Evolutionary conservation across 2,888 invertebrate genomes (phyloP).

Genomic region (Agonopterix alstromeriana): DNA sequence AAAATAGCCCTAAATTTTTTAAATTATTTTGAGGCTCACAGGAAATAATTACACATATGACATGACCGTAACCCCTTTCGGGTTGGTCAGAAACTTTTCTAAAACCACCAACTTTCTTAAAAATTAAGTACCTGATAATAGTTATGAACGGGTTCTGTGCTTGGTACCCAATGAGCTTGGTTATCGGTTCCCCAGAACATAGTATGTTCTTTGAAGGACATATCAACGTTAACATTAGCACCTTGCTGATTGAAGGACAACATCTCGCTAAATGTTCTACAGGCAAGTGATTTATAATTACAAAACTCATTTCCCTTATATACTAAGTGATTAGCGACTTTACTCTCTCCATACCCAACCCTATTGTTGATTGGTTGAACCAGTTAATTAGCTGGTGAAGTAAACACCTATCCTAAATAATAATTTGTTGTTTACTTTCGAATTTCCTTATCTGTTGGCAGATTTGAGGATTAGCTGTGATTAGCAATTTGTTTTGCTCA

Average conservation of each 20-base stretch:
- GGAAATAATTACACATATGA: too few species aligned
- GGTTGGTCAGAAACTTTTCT: too few species aligned
- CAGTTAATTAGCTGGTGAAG: constrained; percentile 10
- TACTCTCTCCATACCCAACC: constrained; percentile 17
- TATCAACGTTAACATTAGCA: constrained; percentile 10
- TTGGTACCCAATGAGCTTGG: not conserved
- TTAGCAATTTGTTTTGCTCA: too few species aligned
- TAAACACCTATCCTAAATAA: constrained; percentile 1
- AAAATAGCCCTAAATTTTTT: too few species aligned
- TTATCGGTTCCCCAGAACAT: not conserved
- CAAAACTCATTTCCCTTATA: not conserved
- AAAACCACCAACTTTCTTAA: too few species aligned
- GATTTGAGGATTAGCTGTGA: too few species aligned
- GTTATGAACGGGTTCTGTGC: not conserved
- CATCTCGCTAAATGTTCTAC: constrained; percentile 19
- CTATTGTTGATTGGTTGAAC: constrained; percentile 11
- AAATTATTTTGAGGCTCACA: too few species aligned
- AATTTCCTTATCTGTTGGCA: not conserved
- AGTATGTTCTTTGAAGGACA: not conserved
- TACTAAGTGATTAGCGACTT: constrained; percentile 22
- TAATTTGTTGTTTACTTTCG: not conserved
- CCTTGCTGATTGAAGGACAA: constrained; percentile 20
- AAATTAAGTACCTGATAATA: not conserved
- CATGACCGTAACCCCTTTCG: too few species aligned
- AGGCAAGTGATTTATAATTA: constrained; percentile 21